phyloP scores from a whole-genome alignment of 2,888 invertebrate genomes.

The Prosopocoilus inquinatus region DNA sequence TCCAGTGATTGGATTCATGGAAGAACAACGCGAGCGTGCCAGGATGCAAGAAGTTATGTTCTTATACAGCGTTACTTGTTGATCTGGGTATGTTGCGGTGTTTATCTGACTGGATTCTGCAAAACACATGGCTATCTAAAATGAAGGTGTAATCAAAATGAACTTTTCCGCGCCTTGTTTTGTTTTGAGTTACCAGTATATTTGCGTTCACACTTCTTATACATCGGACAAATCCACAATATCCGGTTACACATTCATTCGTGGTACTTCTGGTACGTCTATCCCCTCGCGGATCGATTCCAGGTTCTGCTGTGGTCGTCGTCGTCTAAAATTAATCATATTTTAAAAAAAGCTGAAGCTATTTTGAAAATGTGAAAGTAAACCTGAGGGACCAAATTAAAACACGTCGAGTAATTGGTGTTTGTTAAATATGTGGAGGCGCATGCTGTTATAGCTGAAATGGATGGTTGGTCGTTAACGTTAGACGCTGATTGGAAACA shows the following conservation, averaged over 20 bases:
- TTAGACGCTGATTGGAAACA: conserved; percentile 52
- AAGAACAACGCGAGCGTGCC: conserved; percentile 61
- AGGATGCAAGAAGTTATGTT: conserved; percentile 67
- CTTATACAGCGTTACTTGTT: conserved; percentile 57
- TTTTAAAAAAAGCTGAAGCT: not conserved
- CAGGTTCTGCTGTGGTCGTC: conserved; percentile 35
- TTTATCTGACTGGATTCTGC: conserved; percentile 55
- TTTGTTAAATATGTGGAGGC: conserved; percentile 56
- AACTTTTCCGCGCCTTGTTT: conserved; percentile 1
- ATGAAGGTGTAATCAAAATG: conserved; percentile 7
- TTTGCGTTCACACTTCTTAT: conserved; percentile 57
- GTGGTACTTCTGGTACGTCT: conserved; percentile 18
- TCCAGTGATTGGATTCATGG: conserved; percentile 65
- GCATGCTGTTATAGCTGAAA: conserved; percentile 55
- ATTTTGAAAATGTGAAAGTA: not conserved
- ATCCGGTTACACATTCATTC: conserved; percentile 56
- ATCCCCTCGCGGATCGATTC: conserved; percentile 18
- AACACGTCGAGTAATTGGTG: conserved; percentile 55
- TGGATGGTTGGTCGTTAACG: conserved; percentile 55
- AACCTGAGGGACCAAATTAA: conserved; percentile 50
- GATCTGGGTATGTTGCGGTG: conserved; percentile 52
- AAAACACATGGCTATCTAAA: conserved; percentile 56
- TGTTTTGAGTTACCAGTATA: conserved; percentile 52
- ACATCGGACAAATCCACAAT: conserved; percentile 62
- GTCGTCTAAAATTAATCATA: conserved; percentile 29